Conservation (phyloP, 2,113 vertebrate genomes). For the Corydoras maculifer region DNA sequence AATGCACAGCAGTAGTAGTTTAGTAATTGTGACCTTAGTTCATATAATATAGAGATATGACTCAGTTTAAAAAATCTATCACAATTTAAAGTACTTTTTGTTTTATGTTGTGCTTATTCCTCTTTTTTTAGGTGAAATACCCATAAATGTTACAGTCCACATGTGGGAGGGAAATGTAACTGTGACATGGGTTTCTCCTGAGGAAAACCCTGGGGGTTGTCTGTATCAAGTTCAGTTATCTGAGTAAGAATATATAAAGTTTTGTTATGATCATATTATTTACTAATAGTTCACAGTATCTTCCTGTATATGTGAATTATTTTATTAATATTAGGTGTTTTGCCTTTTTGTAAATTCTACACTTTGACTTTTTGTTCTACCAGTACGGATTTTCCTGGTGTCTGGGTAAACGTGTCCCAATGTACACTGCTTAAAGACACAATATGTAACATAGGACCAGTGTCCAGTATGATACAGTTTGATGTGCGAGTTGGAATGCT, state of each 20-base stretch:
- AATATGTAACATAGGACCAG: slow-evolving; percentile 21
- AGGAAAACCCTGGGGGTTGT: neutral
- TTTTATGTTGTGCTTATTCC: neutral
- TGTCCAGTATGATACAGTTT: fast-evolving
- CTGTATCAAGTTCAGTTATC: slow-evolving; percentile 53
- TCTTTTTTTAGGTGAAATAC: slow-evolving; percentile 29
- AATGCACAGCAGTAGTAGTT: too few relatives aligned
- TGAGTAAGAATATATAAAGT: slow-evolving; percentile 46
- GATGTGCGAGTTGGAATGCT: slow-evolving; percentile 51
- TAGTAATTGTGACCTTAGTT: neutral
- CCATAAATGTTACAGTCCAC: slow-evolving; percentile 38
- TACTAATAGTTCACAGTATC: neutral
- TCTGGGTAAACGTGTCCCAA: slow-evolving; percentile 24
- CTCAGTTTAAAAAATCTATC: neutral
- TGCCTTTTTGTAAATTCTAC: too few relatives aligned
- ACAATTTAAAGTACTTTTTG: too few relatives aligned
- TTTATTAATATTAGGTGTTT: neutral
- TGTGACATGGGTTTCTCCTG: slow-evolving; percentile 48
- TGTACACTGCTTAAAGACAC: slow-evolving; percentile 39
- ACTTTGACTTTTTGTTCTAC: neutral
- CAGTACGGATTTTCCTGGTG: fast-evolving
- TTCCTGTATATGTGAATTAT: too few relatives aligned
- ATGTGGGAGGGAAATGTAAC: slow-evolving; percentile 56
- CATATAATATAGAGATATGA: neutral
- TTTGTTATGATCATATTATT: neutral